Evolutionary conservation across 1,140 invertebrate genomes (phyloP), one percentile per base, ranked within the genome.

Genomic region (Bombus breviceps): DNA sequence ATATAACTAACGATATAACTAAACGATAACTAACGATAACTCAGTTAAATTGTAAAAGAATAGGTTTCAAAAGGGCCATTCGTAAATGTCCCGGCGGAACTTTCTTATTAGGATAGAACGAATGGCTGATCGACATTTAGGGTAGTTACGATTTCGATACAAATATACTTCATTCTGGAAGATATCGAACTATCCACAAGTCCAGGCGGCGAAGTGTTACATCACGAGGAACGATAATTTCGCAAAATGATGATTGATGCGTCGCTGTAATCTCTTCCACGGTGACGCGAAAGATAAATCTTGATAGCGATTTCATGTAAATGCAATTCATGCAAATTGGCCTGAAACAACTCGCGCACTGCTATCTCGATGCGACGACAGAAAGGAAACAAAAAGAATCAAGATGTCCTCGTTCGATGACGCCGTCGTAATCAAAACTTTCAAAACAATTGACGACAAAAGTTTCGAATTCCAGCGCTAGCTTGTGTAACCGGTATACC

Each of bases 161-260:
- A 37, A 37, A 22, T 37, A 18, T 37, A 1, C 15, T 25, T 32
- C 28, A 32, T 66, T 15, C 15, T 66, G 18, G 2, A 15, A 34
- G 34, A 64, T 15, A 18, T 2, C 75, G 9, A 74, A 34, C 32
- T 74, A 43, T 53, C 10, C 41, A 13, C 41, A 53, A n/a, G 71
- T 34, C 32, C 5, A 34, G 10, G 43, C n/a, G 32, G 73, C 43
- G 9, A 62, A 43, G 37, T 25, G 71, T 82, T 82, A 74, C 80
- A 37, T 82, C 80, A 74, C 37, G 32, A 0, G 22, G 37, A 78
- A 64, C 22, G 32, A 73, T 59, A 82, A 74, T 82, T 73, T 64
- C 41, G 53, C n/a, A 47, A 74, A 82, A 82, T 82, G 80, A 82
- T 82, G 80, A 82, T 82, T 82, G 80, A 82, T 82, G 80, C 80